Base-by-base conservation (phyloP, 2,888 invertebrate species). In the Adelognathus sp. region DNA sequence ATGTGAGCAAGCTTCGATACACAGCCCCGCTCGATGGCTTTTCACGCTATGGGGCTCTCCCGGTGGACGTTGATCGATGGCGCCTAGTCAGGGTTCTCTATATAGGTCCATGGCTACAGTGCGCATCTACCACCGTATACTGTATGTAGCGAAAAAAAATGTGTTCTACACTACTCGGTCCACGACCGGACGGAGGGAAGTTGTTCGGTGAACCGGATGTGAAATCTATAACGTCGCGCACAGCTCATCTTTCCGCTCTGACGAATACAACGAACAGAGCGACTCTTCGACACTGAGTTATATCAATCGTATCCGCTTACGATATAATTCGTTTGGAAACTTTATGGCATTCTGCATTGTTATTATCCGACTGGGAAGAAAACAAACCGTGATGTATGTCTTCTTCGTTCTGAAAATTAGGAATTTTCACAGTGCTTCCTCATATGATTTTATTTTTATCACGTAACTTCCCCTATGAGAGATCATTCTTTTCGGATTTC, bases 31-130 rank as follows among this genome's bases (percentile, higher is more conserved):
- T 6, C 27, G 52, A 29, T 77, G 56, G 63, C 67, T 73, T 77
- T 72, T 72, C 77, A 63, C 64, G 67, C 63, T 36, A 39, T 61
- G 54, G 69, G 50, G 64, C 70, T 66, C 70, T 27, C 60, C 24
- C n/a, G n/a, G 63, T 39, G 70, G 70, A 79, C 74, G 66, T 79
- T 79, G 78, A 79, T 79, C 78, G 78, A 79, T 74, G 66, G 69
- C 50, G 36, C 66, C 64, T 54, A 66, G 64, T 70, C 74, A 70
- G 54, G 58, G 39, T 79, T 31, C 18, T n/a, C n/a, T n/a, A n/a
- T 7, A 21, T 21, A 60, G 27, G 14, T 64, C 58, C 64, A 41
- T 33, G 21, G 36, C 66, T 63, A 29, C 36, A 67, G n/a, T 29
- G 33, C 16, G 6, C 14, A 31, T 33, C 41, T 41, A 54, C 29